Evolutionary conservation across 2,113 vertebrate genomes (phyloP), one percentile per base, ranked within the genome.

Genomic region (Prinia subflava): DNA sequence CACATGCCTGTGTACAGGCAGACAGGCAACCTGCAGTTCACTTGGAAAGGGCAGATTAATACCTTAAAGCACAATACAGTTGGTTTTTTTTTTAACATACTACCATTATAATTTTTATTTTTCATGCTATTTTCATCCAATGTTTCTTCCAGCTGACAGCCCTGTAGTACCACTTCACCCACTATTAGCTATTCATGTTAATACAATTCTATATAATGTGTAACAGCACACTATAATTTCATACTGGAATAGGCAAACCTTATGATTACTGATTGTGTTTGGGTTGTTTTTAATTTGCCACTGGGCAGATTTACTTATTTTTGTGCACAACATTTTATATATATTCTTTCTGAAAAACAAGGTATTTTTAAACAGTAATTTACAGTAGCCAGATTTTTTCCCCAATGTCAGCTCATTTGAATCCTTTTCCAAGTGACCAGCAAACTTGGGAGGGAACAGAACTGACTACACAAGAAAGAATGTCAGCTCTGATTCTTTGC

Each of bases 1-100:
- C 1, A 2, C 3, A 1, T 18, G 27, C 37, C n/a, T 8, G 11
- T 22, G 35, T 6, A 24, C 4, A 9, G 63, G 20, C 42, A 59
- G 15, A 56, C 7, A 47, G 5, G 6, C 35, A 62, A 71, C 10
- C 23, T 46, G 13, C 7, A 37, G 13, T 15, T 59, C 23, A 18
- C 59, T 64, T 53, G 24, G 20, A 69, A 90, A 82, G 30, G 37
- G 27, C 11, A 87, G 77, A 62, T 56, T 76, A 64, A 37, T 21
- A 57, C 33, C 9, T 73, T 68, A 65, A 56, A 63, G 23, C 28
- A 89, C 11, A 63, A 33, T 1, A 8, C 3, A 3, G 8, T 9
- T 42, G n/a, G n/a, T 24, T 35, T 47, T 83, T 52, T 47, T 83
- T 52, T 56, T 19, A 70, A 64, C 7, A 47, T 19, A 21, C 2